Conservation (phyloP, 2,797 vertebrate species). For the Phoeniculus purpureus region DNA sequence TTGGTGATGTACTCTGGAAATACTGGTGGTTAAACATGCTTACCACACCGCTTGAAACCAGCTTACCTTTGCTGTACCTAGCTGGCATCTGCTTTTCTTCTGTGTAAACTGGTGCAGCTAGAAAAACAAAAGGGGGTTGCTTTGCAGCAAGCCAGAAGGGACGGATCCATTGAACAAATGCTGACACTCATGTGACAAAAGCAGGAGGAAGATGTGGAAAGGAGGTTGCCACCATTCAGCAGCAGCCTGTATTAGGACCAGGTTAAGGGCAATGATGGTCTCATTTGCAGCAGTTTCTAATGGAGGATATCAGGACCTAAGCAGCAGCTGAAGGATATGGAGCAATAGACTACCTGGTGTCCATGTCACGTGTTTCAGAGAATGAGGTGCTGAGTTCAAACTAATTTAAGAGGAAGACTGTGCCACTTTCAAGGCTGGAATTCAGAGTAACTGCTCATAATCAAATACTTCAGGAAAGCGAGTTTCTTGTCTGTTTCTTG, state of each 20-base stretch:
- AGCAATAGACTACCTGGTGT: neutral
- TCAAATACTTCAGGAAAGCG: neutral
- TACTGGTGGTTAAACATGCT: neutral
- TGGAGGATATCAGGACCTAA: neutral
- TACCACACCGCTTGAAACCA: neutral
- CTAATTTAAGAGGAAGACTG: neutral
- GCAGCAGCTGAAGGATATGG: neutral
- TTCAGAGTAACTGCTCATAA: conserved; percentile 13
- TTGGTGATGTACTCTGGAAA: neutral
- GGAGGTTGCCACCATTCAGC: neutral
- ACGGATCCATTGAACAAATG: neutral
- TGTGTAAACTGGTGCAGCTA: neutral
- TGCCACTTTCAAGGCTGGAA: conserved; percentile 8
- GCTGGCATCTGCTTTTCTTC: neutral
- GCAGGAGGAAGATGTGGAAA: neutral
- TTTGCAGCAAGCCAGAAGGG: neutral
- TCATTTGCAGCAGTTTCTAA: neutral
- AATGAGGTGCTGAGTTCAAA: neutral
- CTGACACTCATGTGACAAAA: neutral
- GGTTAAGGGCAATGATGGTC: neutral
- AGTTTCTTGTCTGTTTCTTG: conserved; percentile 28
- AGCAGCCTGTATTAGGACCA: neutral
- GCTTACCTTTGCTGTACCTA: neutral
- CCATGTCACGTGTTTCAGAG: neutral
- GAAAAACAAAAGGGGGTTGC: neutral